A percentile compares a stretch with the other conserved stretches of the same genome.
These are phyloP conservation scores for Hypselothyrea guttata DNA, from an alignment of 2,888 invertebrate species.

Conservation along the genomic window DNA sequence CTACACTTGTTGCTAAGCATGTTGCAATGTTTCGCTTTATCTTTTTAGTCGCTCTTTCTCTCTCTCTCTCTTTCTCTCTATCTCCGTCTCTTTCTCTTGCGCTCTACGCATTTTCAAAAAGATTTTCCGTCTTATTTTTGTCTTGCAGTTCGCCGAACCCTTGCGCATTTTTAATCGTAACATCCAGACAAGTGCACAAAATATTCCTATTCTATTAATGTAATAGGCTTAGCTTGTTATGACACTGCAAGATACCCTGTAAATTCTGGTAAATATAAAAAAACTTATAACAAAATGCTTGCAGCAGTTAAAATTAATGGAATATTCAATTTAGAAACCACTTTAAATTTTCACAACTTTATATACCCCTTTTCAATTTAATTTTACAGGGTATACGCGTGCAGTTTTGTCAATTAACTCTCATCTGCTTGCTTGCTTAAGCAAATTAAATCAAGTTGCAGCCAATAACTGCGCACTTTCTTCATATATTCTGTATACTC, in stretches of 20 bases:
- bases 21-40: too few species aligned
- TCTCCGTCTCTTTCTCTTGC: background rate
- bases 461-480: background rate
- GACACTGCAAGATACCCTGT: conserved; percentile 10
- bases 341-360: background rate
- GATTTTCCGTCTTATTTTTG: conserved; percentile 12
- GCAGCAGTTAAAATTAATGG: too few species aligned
- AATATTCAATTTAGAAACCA: too few species aligned
- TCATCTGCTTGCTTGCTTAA: background rate
- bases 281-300: too few species aligned
- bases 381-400: conserved; percentile 1
- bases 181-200: conserved; percentile 8
- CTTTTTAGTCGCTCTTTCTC: background rate
- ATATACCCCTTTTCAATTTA: background rate
- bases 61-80: too few species aligned
- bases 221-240: background rate
- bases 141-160: conserved; percentile 35
- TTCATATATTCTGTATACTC: background rate
- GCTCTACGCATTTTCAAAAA: conserved; percentile 24
- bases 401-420: too few species aligned
- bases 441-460: conserved; percentile 14
- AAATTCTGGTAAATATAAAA: too few species aligned
- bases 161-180: conserved; percentile 26
- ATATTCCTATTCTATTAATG: conserved; percentile 4
- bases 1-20: conserved; percentile 27